Conservation (phyloP, 2,888 invertebrate species). For the Plemyria rubiginata region DNA sequence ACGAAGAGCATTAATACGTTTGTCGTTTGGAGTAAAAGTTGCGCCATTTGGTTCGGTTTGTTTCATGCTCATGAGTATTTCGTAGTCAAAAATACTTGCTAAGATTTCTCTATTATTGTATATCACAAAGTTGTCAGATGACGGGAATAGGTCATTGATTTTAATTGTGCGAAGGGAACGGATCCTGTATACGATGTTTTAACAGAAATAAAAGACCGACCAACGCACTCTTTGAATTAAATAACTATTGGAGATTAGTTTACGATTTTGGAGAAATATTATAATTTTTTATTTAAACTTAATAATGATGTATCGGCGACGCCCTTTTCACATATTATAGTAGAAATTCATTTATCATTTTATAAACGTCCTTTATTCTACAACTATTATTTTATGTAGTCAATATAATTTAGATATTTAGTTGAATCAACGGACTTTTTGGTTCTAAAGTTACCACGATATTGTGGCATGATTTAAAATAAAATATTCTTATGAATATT, state of each 20-base stretch:
- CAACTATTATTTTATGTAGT: conserved; percentile 29
- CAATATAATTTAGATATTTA: conserved; percentile 30
- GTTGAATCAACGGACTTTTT: conserved; percentile 22
- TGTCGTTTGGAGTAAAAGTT: conserved; percentile 10
- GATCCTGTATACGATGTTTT: conserved; percentile 17
- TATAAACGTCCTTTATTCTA: conserved; percentile 16
- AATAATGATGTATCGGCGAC: neutral
- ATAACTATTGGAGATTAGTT: conserved; percentile 7
- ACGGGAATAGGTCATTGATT: neutral
- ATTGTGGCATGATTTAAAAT: conserved; percentile 28
- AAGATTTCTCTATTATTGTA: conserved; percentile 15
- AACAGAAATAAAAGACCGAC: neutral
- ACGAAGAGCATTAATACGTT: conserved; percentile 12
- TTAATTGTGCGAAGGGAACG: neutral
- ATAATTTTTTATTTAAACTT: neutral
- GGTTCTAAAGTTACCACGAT: conserved; percentile 31
- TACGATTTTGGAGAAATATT: conserved; percentile 11
- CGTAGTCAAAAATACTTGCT: conserved; percentile 14
- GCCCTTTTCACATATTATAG: conserved; percentile 5
- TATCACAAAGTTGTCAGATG: neutral
- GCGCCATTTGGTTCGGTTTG: conserved; percentile 9
- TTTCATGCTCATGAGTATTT: conserved; percentile 19
- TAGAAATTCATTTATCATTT: conserved; percentile 9
- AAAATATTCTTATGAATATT: conserved; percentile 19
- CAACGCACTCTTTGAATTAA: conserved; percentile 3